Base-by-base conservation (phyloP, 2,113 vertebrate genomes). In the Lycocorax pyrrhopterus region DNA sequence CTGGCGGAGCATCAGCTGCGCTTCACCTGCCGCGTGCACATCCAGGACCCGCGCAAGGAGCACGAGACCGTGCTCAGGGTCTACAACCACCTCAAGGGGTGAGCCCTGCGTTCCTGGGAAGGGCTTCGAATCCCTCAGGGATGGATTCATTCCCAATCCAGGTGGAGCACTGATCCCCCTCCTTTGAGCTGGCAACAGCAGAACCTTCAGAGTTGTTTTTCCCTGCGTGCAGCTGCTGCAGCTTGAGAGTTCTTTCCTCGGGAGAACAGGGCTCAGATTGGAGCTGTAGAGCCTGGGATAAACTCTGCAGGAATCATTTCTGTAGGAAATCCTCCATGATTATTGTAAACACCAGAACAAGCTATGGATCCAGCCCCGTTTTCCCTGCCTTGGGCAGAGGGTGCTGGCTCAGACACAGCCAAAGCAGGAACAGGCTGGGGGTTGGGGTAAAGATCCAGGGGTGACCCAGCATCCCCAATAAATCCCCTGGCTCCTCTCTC, bases 21-120 rank as follows among this genome's bases (percentile, higher is more conserved):
- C 33, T 99, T 99, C 97, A 99, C 99, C 63, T 99, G 99, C 96
- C 98, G 99, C 0, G 98, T 99, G 62, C 99, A 99, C 96, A 98
- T 99, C 15, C 99, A 99, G 25, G 99, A 99, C 79, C 95, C 98
- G 0, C 98, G 99, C 93, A 99, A 99, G 13, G 99, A 99, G 82
- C 89, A 98, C 2, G 99, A 99, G 96, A 99, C 98, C 0, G 99
- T 98, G 26, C 84, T 98, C 37, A 96, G 98, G 2, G 98, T 99
- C 59, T 99, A 99, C 86, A 98, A 98, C 84, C 99, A 99, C 84
- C 98, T 99, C 41, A 99, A 99, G 85, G 99, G 98, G 99, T 98
- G 26, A 66, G 1, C 4, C 2, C 0, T 3, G 10, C 30, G 4
- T 1, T 3, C 12, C 53, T 27, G 16, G 1, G 4, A 23, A 10